Conservation (phyloP, 2,888 invertebrate genomes). For the Odontocerum albicorne region DNA sequence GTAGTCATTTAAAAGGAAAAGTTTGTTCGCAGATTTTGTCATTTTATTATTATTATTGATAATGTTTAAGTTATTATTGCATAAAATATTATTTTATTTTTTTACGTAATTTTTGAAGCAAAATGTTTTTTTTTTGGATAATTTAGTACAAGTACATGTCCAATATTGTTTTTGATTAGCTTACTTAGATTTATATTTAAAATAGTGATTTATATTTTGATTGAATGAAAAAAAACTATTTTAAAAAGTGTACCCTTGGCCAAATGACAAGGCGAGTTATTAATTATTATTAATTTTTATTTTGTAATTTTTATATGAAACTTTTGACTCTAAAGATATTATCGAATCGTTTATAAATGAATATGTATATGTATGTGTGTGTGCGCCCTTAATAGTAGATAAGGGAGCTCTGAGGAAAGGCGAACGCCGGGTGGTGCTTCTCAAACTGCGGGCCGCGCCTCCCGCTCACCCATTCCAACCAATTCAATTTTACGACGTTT, state of each 20-base stretch:
- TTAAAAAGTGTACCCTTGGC: conserved; percentile 31
- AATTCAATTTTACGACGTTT: neutral
- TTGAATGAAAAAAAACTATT: conserved; percentile 21
- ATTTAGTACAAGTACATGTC: conserved; percentile 29
- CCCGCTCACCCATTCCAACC: neutral
- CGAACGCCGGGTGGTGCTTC: conserved; percentile 3
- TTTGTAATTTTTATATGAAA: conserved; percentile 51
- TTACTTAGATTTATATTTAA: conserved; percentile 34
- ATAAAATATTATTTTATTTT: conserved; percentile 37
- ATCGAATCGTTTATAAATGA: conserved; percentile 42
- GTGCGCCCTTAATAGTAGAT: neutral
- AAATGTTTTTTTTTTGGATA: conserved; percentile 25
- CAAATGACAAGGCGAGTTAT: conserved; percentile 35
- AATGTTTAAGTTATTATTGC: conserved; percentile 23
- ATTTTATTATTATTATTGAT: conserved; percentile 28
- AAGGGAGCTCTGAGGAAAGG: conserved; percentile 1
- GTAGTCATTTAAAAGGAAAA: conserved; percentile 22
- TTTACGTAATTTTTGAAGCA: conserved; percentile 36
- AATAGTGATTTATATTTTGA: conserved; percentile 26
- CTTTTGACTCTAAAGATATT: conserved; percentile 47
- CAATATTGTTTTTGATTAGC: conserved; percentile 30
- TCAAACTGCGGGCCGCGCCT: conserved; percentile 1
- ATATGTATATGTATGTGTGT: conserved; percentile 43
- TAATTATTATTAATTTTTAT: conserved; percentile 42
- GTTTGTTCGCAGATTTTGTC: conserved; percentile 24